Conservation (phyloP, 2,113 vertebrate genomes). For the Hippoglossus stenolepis region DNA sequence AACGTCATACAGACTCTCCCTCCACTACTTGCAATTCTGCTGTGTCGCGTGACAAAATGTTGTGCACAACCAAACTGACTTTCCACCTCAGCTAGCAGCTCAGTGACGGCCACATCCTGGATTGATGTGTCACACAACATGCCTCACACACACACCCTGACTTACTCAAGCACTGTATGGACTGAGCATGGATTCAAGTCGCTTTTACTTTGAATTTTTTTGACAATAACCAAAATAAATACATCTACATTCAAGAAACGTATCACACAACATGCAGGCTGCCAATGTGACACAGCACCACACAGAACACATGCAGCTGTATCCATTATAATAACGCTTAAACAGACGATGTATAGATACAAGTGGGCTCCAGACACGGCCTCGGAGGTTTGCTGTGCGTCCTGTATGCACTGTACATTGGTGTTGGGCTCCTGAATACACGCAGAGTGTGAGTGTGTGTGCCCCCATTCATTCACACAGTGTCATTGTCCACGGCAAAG, state of each 20-base stretch:
- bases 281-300: neutral
- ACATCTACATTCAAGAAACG: neutral
- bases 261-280: neutral
- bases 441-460: slow-evolving; percentile 39
- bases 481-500: slow-evolving; percentile 73
- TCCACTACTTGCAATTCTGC: slow-evolving; percentile 1
- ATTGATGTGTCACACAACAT: slow-evolving; percentile 23
- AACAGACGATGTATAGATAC: slow-evolving; percentile 13
- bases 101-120: neutral
- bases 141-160: neutral
- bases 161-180: neutral
- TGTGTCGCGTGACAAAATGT: slow-evolving; percentile 26
- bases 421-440: slow-evolving; percentile 55
- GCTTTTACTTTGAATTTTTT: too few relatives aligned
- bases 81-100: slow-evolving; percentile 32
- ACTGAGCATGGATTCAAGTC: neutral
- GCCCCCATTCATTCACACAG: slow-evolving; percentile 71
- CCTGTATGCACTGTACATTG: slow-evolving; percentile 41
- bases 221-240: neutral
- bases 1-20: slow-evolving; percentile 9
- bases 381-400: slow-evolving; percentile 9
- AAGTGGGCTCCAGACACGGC: slow-evolving; percentile 47
- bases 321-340: neutral
- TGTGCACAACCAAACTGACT: neutral
- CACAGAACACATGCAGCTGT: neutral